These are phyloP conservation scores for Gobio gobio DNA, from an alignment of 2,113 vertebrate genomes.

Conservation along the genomic window DNA sequence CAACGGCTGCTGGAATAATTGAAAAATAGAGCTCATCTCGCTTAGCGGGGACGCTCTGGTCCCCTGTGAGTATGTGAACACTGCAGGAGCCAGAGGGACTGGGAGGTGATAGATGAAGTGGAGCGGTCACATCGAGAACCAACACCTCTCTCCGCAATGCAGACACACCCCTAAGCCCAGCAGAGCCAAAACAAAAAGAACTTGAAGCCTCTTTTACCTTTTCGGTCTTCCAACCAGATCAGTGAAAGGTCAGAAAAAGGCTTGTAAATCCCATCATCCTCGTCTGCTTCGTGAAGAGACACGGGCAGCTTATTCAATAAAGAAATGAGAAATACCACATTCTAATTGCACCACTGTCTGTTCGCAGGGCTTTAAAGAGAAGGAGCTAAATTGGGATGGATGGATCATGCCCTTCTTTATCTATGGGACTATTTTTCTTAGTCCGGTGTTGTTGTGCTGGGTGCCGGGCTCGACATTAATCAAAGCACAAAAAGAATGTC, in stretches of 20 bases:
- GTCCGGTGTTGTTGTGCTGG: conserved; percentile 75
- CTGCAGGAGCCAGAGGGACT: conserved; percentile 34
- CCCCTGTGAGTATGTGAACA: conserved; percentile 24
- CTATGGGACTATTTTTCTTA: conserved; percentile 72
- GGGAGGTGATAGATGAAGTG: conserved; percentile 52
- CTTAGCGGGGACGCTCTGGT: conserved; percentile 49
- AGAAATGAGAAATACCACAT: conserved; percentile 50
- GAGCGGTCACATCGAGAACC: conserved; percentile 17
- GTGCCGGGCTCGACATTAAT: conserved; percentile 78
- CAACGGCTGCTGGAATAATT: conserved; percentile 67
- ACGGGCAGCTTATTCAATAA: conserved; percentile 21
- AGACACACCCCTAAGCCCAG: neutral
- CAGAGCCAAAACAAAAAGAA: neutral
- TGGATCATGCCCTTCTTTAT: conserved; percentile 73
- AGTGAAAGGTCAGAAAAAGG: conserved; percentile 33
- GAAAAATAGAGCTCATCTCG: conserved; percentile 64
- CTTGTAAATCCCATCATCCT: conserved; percentile 33
- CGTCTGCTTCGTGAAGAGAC: neutral
- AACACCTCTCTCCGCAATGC: conserved; percentile 7
- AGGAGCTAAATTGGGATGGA: conserved; percentile 72
- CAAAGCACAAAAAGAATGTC: conserved; percentile 76
- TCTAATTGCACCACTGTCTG: conserved; percentile 46
- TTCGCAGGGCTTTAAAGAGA: conserved; percentile 49
- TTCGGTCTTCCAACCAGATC: neutral
- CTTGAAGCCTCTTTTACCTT: conserved; percentile 31